Conservation (phyloP, 2,113 vertebrate genomes). For the Plectropomus leopardus region DNA sequence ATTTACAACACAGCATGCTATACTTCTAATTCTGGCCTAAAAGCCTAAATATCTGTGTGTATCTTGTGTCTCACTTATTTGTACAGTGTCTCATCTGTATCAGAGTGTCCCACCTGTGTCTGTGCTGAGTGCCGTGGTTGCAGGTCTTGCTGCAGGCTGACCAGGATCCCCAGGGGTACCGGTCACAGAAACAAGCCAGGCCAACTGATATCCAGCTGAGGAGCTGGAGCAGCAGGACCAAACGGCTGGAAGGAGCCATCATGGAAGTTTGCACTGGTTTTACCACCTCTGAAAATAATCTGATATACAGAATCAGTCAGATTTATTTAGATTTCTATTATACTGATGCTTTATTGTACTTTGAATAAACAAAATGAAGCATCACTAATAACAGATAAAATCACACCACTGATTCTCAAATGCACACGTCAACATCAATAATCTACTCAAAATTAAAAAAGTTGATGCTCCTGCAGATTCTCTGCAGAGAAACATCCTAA, state of each 20-base stretch:
- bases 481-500: neutral
- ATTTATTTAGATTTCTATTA: neutral
- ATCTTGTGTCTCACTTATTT: neutral
- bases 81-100: neutral
- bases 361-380: neutral
- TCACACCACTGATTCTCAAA: neutral
- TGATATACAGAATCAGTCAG: neutral
- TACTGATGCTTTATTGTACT: neutral
- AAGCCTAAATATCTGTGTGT: neutral
- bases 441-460: neutral
- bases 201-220: constrained; percentile 60
- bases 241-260: constrained; percentile 63
- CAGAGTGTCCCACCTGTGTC: constrained; percentile 82
- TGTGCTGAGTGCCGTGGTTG: constrained; percentile 87
- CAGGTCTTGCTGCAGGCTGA: constrained; percentile 90
- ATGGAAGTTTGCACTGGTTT: neutral
- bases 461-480: neutral
- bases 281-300: constrained; percentile 6
- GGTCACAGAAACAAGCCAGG: constrained; percentile 90
- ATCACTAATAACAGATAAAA: too few species aligned
- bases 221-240: constrained; percentile 72
- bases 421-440: neutral
- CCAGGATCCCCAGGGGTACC: constrained; percentile 89
- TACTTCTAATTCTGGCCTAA: neutral
- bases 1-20: neutral